A percentile compares a stretch with the other conserved stretches of the same genome.
These are phyloP conservation scores for Phrynosoma platyrhinos DNA, from an alignment of 2,113 vertebrate species.

Conservation along the genomic window DNA sequence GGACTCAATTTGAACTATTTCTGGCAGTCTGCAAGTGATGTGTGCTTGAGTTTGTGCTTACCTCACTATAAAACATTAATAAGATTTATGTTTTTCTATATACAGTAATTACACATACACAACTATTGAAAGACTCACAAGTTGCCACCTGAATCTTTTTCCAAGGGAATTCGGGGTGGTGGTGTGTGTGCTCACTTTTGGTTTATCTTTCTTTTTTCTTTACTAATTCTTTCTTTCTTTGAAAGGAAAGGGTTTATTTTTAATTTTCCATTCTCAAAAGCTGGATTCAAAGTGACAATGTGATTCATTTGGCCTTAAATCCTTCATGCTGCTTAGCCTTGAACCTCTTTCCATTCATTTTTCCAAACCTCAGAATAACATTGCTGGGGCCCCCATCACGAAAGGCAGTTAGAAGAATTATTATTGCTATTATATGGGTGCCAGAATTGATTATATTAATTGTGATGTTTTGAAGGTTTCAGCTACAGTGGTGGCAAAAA, in stretches of 20 bases:
- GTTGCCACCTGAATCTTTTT: not conserved
- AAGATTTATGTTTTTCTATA: not conserved
- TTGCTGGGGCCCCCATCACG: conserved; percentile 26
- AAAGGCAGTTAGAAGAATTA: conserved; percentile 33
- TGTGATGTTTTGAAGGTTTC: conserved; percentile 12
- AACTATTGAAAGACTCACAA: not conserved
- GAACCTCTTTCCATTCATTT: not conserved
- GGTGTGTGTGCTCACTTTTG: too few species aligned
- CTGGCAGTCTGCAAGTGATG: not conserved
- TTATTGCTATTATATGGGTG: not conserved
- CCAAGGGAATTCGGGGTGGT: not conserved
- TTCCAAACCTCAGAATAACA: conserved; percentile 18
- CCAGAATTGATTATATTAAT: conserved; percentile 13
- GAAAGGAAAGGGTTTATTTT: not conserved
- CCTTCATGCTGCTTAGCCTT: not conserved
- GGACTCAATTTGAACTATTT: too few species aligned
- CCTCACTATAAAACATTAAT: conserved; percentile 41
- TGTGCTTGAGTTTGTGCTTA: conserved; percentile 53
- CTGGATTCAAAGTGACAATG: not conserved
- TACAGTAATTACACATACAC: not conserved
- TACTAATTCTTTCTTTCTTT: not conserved
- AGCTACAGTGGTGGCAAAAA: accelerated
- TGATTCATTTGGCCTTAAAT: conserved; percentile 21
- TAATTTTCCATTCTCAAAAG: conserved; percentile 9
- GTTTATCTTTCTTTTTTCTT: not conserved